phyloP scores from a whole-genome alignment of 2,888 invertebrate genomes.

The Coleophora flavipennella region DNA sequence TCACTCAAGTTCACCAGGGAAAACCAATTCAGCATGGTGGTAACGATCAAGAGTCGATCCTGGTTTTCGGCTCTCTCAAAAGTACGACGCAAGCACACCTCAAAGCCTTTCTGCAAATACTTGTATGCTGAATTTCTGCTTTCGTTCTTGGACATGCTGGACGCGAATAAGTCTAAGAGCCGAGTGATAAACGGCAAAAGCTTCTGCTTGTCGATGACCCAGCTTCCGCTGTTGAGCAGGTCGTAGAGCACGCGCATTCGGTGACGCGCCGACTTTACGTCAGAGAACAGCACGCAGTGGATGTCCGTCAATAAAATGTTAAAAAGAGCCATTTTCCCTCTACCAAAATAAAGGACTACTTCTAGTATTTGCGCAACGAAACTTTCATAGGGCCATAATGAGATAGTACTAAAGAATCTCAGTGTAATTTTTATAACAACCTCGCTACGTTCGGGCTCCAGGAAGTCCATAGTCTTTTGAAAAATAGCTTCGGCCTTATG shows the following conservation, averaged over 20 bases:
- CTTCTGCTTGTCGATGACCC: slow-evolving; percentile 52
- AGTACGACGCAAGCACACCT: slow-evolving; percentile 67
- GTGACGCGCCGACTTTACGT: slow-evolving; percentile 45
- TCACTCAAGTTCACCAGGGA: slow-evolving; percentile 44
- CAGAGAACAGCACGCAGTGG: slow-evolving; percentile 33
- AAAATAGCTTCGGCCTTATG: slow-evolving; percentile 34
- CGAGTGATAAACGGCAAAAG: slow-evolving; percentile 47
- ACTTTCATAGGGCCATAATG: slow-evolving; percentile 41
- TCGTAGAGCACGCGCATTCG: slow-evolving; percentile 64
- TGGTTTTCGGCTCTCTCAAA: slow-evolving; percentile 59
- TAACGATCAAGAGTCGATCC: slow-evolving; percentile 59
- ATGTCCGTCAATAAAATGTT: slow-evolving; percentile 44
- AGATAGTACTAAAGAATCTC: slow-evolving; percentile 32
- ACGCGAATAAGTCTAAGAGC: slow-evolving; percentile 60
- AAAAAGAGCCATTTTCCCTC: slow-evolving; percentile 34
- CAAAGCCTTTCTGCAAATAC: slow-evolving; percentile 61
- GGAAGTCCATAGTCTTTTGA: slow-evolving; percentile 32
- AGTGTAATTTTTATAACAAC: slow-evolving; percentile 35
- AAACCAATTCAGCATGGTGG: slow-evolving; percentile 66
- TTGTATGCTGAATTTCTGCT: slow-evolving; percentile 28
- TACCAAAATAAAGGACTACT: slow-evolving; percentile 35
- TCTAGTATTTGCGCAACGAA: slow-evolving; percentile 43
- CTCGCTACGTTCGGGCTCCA: slow-evolving; percentile 41
- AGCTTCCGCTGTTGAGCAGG: slow-evolving; percentile 53
- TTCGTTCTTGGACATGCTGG: slow-evolving; percentile 35